A percentile compares a stretch with the other conserved stretches of the same genome.
Evolutionary conservation across 1,140 invertebrate species (phyloP).

Genomic region (Agrilus planipennis): DNA sequence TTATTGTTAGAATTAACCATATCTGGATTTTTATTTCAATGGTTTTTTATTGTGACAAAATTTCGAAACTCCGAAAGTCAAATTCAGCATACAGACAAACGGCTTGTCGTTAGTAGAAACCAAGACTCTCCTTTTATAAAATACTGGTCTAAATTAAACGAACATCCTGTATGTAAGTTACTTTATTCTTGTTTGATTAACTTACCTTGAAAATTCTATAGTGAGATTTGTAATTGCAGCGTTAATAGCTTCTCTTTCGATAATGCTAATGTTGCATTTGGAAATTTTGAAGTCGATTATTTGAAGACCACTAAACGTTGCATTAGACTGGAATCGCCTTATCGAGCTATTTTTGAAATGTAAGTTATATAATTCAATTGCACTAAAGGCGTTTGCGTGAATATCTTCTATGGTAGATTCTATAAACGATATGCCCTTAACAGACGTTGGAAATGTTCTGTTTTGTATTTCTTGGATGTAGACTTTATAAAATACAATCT

Average conservation of each 20-base stretch:
- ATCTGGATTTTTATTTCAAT: too few species aligned
- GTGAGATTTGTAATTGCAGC: slow-evolving; percentile 52
- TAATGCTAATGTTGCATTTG: slow-evolving; percentile 42
- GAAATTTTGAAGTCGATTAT: slow-evolving; percentile 48
- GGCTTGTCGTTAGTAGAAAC: too few species aligned
- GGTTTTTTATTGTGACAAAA: too few species aligned
- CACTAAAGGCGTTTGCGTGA: slow-evolving; percentile 48
- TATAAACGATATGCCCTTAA: slow-evolving; percentile 46
- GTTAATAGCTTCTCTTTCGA: slow-evolving; percentile 46
- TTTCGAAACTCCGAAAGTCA: too few species aligned
- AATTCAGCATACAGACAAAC: too few species aligned
- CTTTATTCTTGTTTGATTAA: slow-evolving; percentile 8
- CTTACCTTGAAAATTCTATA: slow-evolving; percentile 52
- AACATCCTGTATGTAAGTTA: too few species aligned
- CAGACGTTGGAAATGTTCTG: slow-evolving; percentile 49
- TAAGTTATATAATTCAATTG: slow-evolving; percentile 48
- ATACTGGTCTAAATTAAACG: too few species aligned
- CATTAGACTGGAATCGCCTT: slow-evolving; percentile 43
- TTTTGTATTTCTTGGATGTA: slow-evolving; percentile 43
- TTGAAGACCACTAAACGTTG: slow-evolving; percentile 50
- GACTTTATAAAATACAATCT: slow-evolving; percentile 55
- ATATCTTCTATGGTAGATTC: slow-evolving; percentile 43
- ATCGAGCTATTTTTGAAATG: slow-evolving; percentile 49
- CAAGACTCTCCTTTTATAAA: too few species aligned
- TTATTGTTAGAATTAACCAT: too few species aligned